phyloP scores from a whole-genome alignment of 2,113 vertebrate genomes.

The Podarcis cretensis region DNA sequence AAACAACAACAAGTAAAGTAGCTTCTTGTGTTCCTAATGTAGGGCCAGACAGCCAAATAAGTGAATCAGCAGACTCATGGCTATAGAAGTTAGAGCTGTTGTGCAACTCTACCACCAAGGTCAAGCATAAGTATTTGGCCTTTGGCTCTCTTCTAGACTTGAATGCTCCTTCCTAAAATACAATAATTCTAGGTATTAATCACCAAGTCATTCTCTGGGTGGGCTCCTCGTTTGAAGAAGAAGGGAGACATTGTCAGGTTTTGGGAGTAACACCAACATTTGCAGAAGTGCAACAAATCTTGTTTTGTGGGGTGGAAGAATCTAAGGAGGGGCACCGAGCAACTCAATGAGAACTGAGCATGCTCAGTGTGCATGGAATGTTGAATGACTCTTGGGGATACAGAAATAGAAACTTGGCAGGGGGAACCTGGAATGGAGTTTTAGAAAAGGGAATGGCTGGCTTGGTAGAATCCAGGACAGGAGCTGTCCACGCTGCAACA shows the following conservation, averaged over 20 bases:
- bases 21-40: not conserved
- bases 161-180: not conserved
- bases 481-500: not conserved
- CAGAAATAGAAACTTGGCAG: no score
- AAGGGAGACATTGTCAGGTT: not conserved
- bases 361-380: not conserved
- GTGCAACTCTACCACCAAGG: not conserved
- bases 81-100: not conserved
- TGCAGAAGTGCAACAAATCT: not conserved
- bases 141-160: not conserved
- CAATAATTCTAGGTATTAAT: not conserved
- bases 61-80: not conserved
- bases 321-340: not conserved
- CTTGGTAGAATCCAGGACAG: not conserved
- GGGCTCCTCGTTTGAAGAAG: not conserved
- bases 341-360: not conserved
- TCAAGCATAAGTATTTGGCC: not conserved
- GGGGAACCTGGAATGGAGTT: not conserved
- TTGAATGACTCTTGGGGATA: not conserved
- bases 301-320: no score
- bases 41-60: not conserved
- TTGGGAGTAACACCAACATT: not conserved
- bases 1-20: no score
- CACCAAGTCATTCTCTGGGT: not conserved
- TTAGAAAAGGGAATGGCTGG: not conserved